Base-by-base conservation (phyloP, 2,113 vertebrate species). In the Otolemur garnettii region DNA sequence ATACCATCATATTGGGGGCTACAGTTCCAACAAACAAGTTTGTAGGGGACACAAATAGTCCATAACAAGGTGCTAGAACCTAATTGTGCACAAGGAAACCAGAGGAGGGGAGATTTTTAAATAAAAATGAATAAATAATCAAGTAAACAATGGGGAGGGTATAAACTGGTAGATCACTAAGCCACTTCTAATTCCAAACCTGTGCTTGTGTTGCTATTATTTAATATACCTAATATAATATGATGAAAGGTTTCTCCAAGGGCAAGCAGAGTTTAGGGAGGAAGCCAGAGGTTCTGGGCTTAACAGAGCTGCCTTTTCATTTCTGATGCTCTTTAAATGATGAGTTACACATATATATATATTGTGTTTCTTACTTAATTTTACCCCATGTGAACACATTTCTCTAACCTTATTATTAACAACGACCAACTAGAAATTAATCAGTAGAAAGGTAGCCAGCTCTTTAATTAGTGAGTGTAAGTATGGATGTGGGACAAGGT, bases 331-430 rank as follows among this genome's bases (percentile, higher is more conserved):
- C 77, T 95, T 79, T 71, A 77, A 93, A 87, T 35, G 64, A 93
- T 93, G 64, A 91, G 75, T 89, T 96, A 45, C 38, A 38, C 38
- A 38, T n/a, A 7, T 19, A 9, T 62, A 69, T 24, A 42, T 28
- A 35, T 5, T 72, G 30, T 64, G 26, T 45, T 71, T 97, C 93
- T 93, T 69, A 86, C 75, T 94, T 91, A 7, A 24, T 93, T 83
- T 94, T 55, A 9, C 80, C 87, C 85, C 62, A 12, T 89, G 80
- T 96, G 95, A 89, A 96, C 89, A 95, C 38, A 89, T 91, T 89
- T 84, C 77, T 96, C 86, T 89, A 80, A 86, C 89, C 85, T 89
- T 59, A 53, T 71, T 87, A 93, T 95, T 96, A 96, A 83, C 78
- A 89, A 45, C 59, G 53, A 66, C 59, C 91, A 84, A 86, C 71